Evolutionary conservation across 2,113 vertebrate species (phyloP).

Genomic region (Sclerurus mexicanus): DNA sequence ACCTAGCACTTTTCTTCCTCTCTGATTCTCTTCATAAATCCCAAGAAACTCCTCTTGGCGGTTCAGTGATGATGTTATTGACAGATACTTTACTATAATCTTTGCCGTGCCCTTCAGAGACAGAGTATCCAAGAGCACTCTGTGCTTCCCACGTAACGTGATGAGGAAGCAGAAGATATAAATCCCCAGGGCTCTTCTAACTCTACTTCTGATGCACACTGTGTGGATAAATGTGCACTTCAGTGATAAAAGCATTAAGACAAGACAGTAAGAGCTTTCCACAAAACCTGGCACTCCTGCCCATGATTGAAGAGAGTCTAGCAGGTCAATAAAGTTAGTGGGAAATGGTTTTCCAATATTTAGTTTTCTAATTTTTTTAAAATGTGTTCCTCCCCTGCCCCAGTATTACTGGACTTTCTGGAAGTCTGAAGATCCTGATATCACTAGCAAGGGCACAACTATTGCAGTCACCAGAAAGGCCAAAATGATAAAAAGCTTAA

Average conservation of each 20-base stretch:
- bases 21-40: background rate
- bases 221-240: background rate
- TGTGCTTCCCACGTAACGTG: background rate
- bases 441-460: background rate
- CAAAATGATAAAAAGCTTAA: background rate
- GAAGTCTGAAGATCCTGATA: background rate
- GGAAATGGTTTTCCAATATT: background rate
- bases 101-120: background rate
- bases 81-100: background rate
- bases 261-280: background rate
- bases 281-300: background rate
- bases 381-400: background rate
- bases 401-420: background rate
- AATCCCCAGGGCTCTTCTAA: background rate
- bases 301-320: background rate
- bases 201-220: background rate
- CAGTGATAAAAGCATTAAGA: conserved; percentile 16
- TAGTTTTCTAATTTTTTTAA: background rate
- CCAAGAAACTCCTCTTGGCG: background rate
- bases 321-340: background rate
- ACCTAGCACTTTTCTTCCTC: background rate
- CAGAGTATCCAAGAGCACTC: conserved; percentile 1
- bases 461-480: background rate
- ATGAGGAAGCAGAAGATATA: background rate
- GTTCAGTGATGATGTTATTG: background rate